A percentile compares a stretch with the other conserved stretches of the same genome.
Conservation (phyloP, 2,888 invertebrate genomes). For the Busseola fusca region DNA sequence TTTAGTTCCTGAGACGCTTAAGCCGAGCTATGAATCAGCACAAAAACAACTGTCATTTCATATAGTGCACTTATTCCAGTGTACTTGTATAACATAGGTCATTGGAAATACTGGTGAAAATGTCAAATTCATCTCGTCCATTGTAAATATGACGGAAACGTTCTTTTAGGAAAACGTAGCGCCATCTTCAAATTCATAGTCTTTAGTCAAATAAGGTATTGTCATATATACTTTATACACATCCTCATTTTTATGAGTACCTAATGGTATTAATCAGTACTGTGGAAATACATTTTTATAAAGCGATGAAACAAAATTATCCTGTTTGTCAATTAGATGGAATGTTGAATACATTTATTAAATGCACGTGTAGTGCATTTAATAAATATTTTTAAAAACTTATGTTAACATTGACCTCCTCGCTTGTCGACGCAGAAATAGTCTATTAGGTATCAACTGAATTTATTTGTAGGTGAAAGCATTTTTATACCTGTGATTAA, state of each 20-base stretch:
- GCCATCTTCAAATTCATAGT: too few species aligned
- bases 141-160: too few species aligned
- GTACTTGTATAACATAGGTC: too few species aligned
- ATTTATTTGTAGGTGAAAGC: background rate
- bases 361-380: too few species aligned
- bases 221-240: background rate
- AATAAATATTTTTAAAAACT: background rate
- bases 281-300: constrained; percentile 22
- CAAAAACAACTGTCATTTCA: too few species aligned
- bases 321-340: constrained; percentile 31
- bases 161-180: background rate
- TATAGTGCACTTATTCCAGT: too few species aligned
- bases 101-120: too few species aligned
- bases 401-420: background rate
- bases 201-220: background rate
- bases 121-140: too few species aligned
- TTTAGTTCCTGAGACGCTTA: too few species aligned
- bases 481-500: background rate
- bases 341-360: too few species aligned
- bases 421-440: background rate
- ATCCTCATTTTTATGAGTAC: constrained; percentile 16
- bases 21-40: too few species aligned
- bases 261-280: constrained; percentile 12
- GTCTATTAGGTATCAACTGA: background rate
- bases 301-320: constrained; percentile 18